Evolutionary conservation across 1,140 invertebrate genomes (phyloP), one percentile per base, ranked within the genome.

Genomic region (Drosophila subobscura): DNA sequence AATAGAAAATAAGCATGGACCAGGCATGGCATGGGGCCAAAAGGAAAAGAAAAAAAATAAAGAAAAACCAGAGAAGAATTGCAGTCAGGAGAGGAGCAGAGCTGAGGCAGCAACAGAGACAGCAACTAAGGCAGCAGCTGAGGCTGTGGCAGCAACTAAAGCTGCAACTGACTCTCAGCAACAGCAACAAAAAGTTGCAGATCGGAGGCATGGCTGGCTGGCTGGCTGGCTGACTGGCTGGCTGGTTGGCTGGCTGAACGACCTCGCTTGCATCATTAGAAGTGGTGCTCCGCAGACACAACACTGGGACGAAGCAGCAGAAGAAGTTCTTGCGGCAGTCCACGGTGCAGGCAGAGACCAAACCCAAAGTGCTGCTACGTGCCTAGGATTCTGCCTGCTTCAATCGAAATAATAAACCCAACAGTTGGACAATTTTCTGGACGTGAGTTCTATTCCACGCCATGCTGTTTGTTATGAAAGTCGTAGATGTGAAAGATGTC

Each of bases 1-100:
- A 88, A 88, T 88, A 88, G 83, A 88, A 88, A 88, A 88, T 88
- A 83, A 79, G 83, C 83, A 88, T 88, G 78, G 83, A 86, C 83
- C 65, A 61, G 57, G 46, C 79, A 66, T 46, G 76, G 75, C 42
- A 75, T 58, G 60, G 71, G 59, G 70, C 29, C 50, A 73, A 72
- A 51, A 27, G 40, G 50, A 52, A 70, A 50, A 37, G 7, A 40
- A 16, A 16, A 53, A 41, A 61, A 46, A 25, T 4, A 56, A 37
- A 40, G 57, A 81, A 72, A 77, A 70, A 83, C 75, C 60, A 74
- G 59, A 63, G 65, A 58, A 64, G 61, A 49, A 49, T 65, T 58
- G 73, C 63, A 83, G 61, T 46, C 70, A 41, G 41, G 50, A 73
- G 70, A 72, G 41, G 56, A 72, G 61, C 29, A 33, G 63, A 64